Conservation (phyloP, 2,797 vertebrate genomes). For the Protosalanx chinensis region DNA sequence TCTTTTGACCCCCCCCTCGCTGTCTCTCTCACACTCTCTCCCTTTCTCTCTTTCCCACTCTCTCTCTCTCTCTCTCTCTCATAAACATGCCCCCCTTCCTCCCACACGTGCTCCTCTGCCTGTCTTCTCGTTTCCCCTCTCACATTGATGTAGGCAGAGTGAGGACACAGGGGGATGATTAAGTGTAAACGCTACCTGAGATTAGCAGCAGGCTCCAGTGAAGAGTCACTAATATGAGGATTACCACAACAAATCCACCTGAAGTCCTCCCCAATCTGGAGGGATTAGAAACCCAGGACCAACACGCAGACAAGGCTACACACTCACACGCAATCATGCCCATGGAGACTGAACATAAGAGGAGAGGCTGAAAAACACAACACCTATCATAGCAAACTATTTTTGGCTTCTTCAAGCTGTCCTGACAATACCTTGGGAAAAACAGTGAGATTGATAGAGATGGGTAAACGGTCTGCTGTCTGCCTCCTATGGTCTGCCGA, state of each 20-base stretch:
- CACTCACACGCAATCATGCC: neutral
- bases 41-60: slow-evolving; percentile 24
- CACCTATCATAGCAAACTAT: neutral
- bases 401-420: neutral
- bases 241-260: slow-evolving; percentile 78
- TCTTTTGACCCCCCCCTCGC: slow-evolving; percentile 51
- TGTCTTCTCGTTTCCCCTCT: neutral
- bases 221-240: slow-evolving; percentile 81
- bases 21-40: slow-evolving; percentile 54
- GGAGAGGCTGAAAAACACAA: slow-evolving; percentile 13
- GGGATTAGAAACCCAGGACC: neutral
- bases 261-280: slow-evolving; percentile 65
- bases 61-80: neutral
- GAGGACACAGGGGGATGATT: slow-evolving; percentile 70
- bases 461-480: neutral
- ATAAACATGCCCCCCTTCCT: slow-evolving; percentile 7
- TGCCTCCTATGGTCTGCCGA: neutral
- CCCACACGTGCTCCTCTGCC: neutral
- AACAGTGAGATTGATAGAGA: neutral
- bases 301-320: slow-evolving; percentile 4
- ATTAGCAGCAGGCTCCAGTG: slow-evolving; percentile 76
- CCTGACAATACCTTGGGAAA: neutral
- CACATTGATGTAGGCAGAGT: slow-evolving; percentile 72
- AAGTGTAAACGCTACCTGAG: slow-evolving; percentile 78
- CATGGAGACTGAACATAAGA: neutral